Percentiles rank a stretch among this genome's conserved stretches.
Evolutionary conservation across 2,888 invertebrate species (phyloP).

Genomic region (Drepana falcataria): DNA sequence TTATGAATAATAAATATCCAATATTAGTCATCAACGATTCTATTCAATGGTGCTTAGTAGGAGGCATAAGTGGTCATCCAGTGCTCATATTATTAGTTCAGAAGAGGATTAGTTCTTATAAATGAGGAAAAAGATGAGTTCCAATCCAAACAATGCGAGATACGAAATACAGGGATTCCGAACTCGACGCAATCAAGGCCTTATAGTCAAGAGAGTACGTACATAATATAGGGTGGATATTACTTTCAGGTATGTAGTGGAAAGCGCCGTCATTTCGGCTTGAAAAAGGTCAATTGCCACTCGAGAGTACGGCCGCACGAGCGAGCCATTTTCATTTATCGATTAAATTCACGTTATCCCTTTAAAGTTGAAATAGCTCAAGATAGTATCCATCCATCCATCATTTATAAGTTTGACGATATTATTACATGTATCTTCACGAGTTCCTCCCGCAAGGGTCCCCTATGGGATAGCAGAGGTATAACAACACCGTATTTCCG

Average conservation of each 20-base stretch:
- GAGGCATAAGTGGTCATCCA: too few relatives aligned
- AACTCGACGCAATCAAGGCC: not conserved
- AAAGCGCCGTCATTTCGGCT: conserved; percentile 24
- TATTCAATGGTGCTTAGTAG: too few relatives aligned
- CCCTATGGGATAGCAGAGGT: too few relatives aligned
- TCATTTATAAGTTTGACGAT: not conserved
- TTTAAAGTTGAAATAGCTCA: conserved; percentile 16
- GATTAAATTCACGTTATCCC: conserved; percentile 38
- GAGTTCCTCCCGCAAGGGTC: too few relatives aligned
- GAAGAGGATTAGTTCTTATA: too few relatives aligned
- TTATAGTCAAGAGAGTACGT: not conserved
- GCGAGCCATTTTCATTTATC: conserved; percentile 36
- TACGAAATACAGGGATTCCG: not conserved
- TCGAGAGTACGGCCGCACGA: conserved; percentile 31
- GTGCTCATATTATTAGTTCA: too few relatives aligned
- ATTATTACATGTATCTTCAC: too few relatives aligned
- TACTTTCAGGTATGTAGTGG: conserved; percentile 3
- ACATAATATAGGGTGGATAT: not conserved
- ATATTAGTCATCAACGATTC: too few relatives aligned
- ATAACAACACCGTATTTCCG: too few relatives aligned
- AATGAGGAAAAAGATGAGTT: too few relatives aligned
- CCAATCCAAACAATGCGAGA: not conserved
- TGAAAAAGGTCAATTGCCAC: conserved; percentile 45
- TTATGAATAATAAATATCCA: too few relatives aligned
- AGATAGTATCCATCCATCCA: not conserved